These are phyloP conservation scores for Zenarchopterus dispar DNA, from an alignment of 2,797 vertebrate species.

Conservation along the genomic window DNA sequence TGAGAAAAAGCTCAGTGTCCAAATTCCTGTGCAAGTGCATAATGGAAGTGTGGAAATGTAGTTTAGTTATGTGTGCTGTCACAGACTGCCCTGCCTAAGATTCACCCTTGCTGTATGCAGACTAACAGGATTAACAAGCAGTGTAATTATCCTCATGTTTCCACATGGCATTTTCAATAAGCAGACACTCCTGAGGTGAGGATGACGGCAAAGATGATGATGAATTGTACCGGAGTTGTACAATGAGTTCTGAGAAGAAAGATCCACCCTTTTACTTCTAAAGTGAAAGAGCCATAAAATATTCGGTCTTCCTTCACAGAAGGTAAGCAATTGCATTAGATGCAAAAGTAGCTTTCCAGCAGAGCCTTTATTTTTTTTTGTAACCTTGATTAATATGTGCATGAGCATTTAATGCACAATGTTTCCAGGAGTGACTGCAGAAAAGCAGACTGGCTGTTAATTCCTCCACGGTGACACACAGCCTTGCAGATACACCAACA, in stretches of 20 bases:
- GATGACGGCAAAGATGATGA: conserved; percentile 47
- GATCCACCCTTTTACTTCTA: conserved; percentile 28
- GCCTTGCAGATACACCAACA: conserved; percentile 43
- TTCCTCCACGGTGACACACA: conserved; percentile 50
- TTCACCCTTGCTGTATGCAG: conserved; percentile 32
- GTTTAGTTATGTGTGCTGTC: conserved; percentile 15
- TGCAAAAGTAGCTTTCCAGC: conserved; percentile 15
- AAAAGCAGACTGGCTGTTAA: conserved; percentile 49
- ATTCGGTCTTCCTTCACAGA: conserved; percentile 11
- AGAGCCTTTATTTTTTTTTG: conserved; percentile 1
- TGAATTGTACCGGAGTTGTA: conserved; percentile 59
- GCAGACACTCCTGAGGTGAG: conserved; percentile 48
- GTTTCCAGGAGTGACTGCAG: conserved; percentile 40
- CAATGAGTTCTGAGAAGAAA: conserved; percentile 16
- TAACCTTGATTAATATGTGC: conserved; percentile 34
- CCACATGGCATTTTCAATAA: conserved; percentile 58
- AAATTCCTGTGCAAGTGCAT: conserved; percentile 8
- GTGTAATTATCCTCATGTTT: conserved; percentile 64
- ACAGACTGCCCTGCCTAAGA: conserved; percentile 29
- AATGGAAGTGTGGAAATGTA: conserved; percentile 21
- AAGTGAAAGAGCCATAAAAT: conserved; percentile 33
- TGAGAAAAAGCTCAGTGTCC: background rate
- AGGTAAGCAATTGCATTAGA: conserved; percentile 6
- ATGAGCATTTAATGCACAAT: background rate
- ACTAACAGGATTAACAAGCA: conserved; percentile 58